Conservation (phyloP, 2,113 vertebrate genomes). For the Tor tambroides region DNA sequence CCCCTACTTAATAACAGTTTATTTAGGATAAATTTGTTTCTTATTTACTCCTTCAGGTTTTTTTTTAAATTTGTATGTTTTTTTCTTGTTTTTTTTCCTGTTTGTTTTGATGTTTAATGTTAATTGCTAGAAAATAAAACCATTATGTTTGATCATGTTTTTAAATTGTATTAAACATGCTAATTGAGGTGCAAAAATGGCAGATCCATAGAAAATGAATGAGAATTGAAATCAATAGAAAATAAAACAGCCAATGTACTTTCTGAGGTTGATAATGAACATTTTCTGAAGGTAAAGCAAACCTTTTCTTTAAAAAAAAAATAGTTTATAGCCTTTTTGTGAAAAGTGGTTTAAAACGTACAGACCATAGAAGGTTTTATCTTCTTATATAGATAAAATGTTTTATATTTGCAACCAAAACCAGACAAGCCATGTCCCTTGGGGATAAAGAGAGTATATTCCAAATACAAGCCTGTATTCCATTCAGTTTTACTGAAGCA, state of each 20-base stretch:
- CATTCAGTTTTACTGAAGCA: background rate
- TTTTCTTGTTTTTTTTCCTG: no score
- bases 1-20: no score
- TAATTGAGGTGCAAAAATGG: background rate
- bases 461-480: background rate
- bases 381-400: background rate
- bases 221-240: background rate
- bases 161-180: background rate
- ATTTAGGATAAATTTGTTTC: background rate
- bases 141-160: background rate
- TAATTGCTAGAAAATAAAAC: no score
- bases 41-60: background rate
- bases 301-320: no score
- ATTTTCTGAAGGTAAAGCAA: background rate
- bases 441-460: background rate
- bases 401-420: conserved; percentile 8
- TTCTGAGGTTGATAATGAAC: background rate
- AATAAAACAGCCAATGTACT: background rate
- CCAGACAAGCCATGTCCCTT: background rate
- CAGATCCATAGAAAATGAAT: background rate
- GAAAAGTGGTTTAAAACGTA: no score
- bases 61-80: no score
- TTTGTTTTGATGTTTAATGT: background rate
- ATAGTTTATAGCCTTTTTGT: no score
- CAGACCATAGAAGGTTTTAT: background rate